Evolutionary conservation across 1,140 invertebrate genomes (phyloP), one percentile per base, ranked within the genome.

Genomic region (Drosophila melanica): DNA sequence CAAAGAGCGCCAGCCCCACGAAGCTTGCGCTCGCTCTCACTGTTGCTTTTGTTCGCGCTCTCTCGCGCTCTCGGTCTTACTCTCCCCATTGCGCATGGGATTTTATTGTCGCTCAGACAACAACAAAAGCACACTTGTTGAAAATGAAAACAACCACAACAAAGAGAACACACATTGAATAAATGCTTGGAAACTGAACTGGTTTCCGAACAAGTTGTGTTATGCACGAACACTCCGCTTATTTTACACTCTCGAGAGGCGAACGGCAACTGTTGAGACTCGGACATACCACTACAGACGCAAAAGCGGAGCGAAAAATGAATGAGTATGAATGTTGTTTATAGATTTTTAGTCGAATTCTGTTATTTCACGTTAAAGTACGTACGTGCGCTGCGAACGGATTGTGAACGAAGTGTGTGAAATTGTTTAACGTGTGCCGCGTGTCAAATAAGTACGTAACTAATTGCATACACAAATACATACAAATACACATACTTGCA

Each of bases 311-410:
- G 74, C 57, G 64, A 68, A 70, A 74, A 53, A 74, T 69, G 71
- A 74, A 74, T 62, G 80, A 74, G 77, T 57, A 74, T 60, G 58
- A 77, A 87, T 80, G 77, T 86, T 90, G 89, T 90, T 90, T 91
- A 90, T 90, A 90, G 89, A 86, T 90, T 82, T 90, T 90, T 91
- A 90, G 89, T 90, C 84, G 84, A 90, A 90, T 79, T 90, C 82
- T 86, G 87, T 84, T 90, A 84, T 90, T 90, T 90, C 87, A 87
- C 82, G 87, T 81, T 80, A 90, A 90, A 90, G 87, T 90, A 80
- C 82, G 80, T 81, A 78, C 85, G 84, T 81, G 70, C 79, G 82
- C 75, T 73, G 67, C 76, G 76, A 76, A 84, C 84, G 84, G 79
- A 89, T 69, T 86, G 82, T 65, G 53, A 71, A 76, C 66, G 77